These are phyloP conservation scores for Pissodes strobi DNA, from an alignment of 1,140 invertebrate genomes.

Conservation along the genomic window DNA sequence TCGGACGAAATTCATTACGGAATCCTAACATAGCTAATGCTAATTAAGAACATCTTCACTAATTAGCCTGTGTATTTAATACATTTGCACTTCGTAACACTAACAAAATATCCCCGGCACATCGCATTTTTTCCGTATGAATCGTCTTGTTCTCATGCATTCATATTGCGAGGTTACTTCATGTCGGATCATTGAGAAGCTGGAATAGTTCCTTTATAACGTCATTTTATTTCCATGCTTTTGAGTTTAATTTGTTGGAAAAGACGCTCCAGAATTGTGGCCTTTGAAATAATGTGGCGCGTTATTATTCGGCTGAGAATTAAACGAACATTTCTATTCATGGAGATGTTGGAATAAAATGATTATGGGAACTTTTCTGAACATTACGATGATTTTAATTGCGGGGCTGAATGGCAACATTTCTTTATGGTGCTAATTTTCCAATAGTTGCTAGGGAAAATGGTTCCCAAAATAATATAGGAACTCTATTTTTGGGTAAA, in stretches of 20 bases:
- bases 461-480: too few relatives aligned
- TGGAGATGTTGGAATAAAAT: not conserved
- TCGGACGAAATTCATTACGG: too few relatives aligned
- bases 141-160: conserved; percentile 12
- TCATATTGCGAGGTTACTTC: conserved; percentile 12
- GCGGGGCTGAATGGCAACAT: not conserved
- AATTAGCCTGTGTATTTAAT: too few relatives aligned
- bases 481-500: too few relatives aligned
- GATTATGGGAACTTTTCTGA: conserved; percentile 11
- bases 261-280: conserved; percentile 27
- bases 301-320: conserved; percentile 20
- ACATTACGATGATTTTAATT: conserved; percentile 11
- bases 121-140: not conserved
- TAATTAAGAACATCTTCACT: too few relatives aligned
- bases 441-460: too few relatives aligned
- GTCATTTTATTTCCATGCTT: conserved; percentile 27
- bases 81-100: too few relatives aligned
- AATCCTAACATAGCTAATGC: too few relatives aligned
- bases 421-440: too few relatives aligned
- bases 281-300: conserved; percentile 30
- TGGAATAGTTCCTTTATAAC: conserved; percentile 18
- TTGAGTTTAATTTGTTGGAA: conserved; percentile 30
- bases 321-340: conserved; percentile 29
- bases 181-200: conserved; percentile 21
- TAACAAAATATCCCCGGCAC: not conserved